A percentile compares a stretch with the other conserved stretches of the same genome.
Evolutionary conservation across 2,797 vertebrate genomes (phyloP).

Genomic region (Meda fulgida): DNA sequence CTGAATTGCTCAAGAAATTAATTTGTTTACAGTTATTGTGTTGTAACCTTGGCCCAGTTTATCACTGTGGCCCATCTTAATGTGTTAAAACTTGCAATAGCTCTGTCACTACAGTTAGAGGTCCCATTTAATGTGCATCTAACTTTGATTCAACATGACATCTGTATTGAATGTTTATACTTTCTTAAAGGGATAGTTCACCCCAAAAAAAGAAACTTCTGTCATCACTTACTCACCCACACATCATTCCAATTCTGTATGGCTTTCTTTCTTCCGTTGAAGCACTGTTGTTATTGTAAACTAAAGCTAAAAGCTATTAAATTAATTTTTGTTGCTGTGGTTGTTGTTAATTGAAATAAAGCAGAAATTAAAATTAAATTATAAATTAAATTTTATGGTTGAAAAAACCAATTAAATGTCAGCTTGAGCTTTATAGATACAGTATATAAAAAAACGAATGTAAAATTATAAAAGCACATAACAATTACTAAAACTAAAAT

Average conservation of each 20-base stretch:
- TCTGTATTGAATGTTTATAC: neutral
- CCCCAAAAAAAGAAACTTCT: neutral
- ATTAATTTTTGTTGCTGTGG: no score
- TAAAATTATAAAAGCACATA: no score
- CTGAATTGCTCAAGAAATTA: conserved; percentile 46
- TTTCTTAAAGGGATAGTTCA: neutral
- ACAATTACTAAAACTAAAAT: no score
- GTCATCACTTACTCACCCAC: neutral
- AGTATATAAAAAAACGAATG: no score
- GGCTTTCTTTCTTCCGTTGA: neutral
- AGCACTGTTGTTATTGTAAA: neutral
- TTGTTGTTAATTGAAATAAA: neutral
- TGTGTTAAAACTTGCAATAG: conserved; percentile 33
- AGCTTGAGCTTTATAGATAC: no score
- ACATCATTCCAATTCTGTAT: neutral
- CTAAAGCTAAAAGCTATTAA: neutral
- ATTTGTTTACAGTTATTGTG: conserved; percentile 54
- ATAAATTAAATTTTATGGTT: neutral
- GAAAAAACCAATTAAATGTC: no score
- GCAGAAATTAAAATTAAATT: neutral
- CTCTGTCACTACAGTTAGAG: conserved; percentile 18
- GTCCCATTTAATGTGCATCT: neutral
- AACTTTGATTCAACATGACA: neutral
- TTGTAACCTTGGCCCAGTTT: conserved; percentile 55
- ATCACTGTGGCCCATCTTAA: conserved; percentile 27